phyloP scores from a whole-genome alignment of 2,797 vertebrate species.

The Luscinia luscinia region DNA sequence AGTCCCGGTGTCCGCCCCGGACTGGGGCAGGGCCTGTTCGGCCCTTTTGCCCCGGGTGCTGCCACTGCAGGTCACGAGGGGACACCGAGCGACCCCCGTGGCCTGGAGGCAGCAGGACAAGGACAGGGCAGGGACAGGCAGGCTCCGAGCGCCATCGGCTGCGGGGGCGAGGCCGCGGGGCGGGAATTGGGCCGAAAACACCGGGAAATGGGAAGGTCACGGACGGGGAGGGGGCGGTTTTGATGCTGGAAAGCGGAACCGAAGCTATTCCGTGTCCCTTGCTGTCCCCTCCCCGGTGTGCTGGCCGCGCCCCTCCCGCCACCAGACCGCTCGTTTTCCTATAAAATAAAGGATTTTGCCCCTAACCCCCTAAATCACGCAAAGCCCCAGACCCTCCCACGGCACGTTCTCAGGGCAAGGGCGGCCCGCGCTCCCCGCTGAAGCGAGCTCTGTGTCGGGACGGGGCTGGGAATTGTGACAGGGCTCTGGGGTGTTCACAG shows the following conservation, averaged over 20 bases:
- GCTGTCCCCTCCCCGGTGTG: not conserved
- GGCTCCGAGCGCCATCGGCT: not conserved
- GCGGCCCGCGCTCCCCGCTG: not conserved
- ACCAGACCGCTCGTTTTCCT: fast-evolving
- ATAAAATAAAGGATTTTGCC: not conserved
- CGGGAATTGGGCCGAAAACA: not conserved
- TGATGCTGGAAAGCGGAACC: not conserved
- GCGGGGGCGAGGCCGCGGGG: not conserved
- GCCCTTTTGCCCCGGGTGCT: not conserved
- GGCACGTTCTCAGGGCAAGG: not conserved
- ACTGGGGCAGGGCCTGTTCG: too few relatives aligned
- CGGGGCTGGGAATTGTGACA: not conserved
- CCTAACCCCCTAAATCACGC: too few relatives aligned
- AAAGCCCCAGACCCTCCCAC: too few relatives aligned
- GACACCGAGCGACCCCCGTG: not conserved
- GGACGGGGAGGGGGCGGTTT: fast-evolving
- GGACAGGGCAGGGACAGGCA: too few relatives aligned
- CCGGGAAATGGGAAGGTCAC: not conserved
- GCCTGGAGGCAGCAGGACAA: not conserved
- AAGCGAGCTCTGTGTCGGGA: not conserved
- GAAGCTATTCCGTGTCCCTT: not conserved
- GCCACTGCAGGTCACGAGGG: not conserved
- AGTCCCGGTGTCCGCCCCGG: too few relatives aligned
- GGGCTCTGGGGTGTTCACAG: not conserved
- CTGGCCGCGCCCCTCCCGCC: not conserved